Percentiles rank a stretch among this genome's conserved stretches.
Conservation (phyloP, 2,113 vertebrate genomes). For the Anoplopoma fimbria region DNA sequence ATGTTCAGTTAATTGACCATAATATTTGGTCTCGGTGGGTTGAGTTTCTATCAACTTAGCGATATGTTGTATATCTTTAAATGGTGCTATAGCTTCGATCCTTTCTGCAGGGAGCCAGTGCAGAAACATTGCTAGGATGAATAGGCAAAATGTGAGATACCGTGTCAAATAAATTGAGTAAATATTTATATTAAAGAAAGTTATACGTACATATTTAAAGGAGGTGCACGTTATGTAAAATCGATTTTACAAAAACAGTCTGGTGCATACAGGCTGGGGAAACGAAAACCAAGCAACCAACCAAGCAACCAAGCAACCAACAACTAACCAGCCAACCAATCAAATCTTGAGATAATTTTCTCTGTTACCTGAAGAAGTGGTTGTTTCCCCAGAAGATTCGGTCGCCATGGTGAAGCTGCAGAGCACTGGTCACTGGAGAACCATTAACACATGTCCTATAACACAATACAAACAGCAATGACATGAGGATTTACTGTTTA, state of each 20-base stretch:
- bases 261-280: background rate
- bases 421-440: constrained; percentile 86
- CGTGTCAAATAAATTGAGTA: background rate
- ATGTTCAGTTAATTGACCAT: background rate
- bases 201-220: background rate
- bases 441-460: constrained; percentile 95
- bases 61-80: constrained; percentile 46
- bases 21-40: background rate
- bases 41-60: background rate
- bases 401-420: constrained; percentile 95
- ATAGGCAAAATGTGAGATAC: background rate
- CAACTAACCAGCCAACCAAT: background rate
- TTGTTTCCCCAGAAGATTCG: constrained; percentile 99
- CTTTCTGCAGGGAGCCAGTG: background rate
- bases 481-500: background rate
- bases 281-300: background rate
- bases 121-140: background rate
- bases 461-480: constrained; percentile 5
- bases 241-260: background rate
- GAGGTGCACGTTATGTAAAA: too few species aligned
- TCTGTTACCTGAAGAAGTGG: constrained; percentile 95
- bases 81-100: background rate
- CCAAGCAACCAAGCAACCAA: background rate
- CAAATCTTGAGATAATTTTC: background rate
- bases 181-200: background rate